phyloP scores from a whole-genome alignment of 2,113 vertebrate species.

The Myotis yumanensis region DNA sequence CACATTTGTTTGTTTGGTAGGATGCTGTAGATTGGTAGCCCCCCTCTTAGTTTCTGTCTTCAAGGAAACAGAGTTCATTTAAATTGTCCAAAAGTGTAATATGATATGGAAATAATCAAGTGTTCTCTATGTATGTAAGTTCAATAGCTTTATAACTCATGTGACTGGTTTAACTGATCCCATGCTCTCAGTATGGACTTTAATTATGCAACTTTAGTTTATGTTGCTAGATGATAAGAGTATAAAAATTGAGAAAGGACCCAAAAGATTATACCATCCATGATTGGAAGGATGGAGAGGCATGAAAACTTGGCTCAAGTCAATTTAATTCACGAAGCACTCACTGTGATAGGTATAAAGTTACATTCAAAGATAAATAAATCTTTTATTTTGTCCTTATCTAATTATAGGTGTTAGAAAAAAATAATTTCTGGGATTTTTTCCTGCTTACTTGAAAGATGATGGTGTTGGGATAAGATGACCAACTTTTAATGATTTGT shows the following conservation, averaged over 20 bases:
- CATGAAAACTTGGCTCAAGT: background rate
- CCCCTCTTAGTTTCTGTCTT: background rate
- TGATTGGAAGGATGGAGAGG: background rate
- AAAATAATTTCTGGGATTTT: background rate
- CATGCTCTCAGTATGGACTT: background rate
- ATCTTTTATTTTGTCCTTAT: background rate
- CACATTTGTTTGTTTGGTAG: background rate
- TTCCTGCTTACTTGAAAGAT: conserved; percentile 42
- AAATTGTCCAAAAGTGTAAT: background rate
- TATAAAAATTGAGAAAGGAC: background rate
- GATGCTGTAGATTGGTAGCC: background rate
- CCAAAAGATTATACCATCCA: background rate
- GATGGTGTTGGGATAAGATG: background rate
- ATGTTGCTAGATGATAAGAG: background rate
- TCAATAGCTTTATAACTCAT: background rate
- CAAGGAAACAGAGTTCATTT: background rate
- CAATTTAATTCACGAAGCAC: background rate
- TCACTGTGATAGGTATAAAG: background rate
- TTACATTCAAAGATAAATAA: background rate
- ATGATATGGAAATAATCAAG: background rate
- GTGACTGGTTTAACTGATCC: background rate
- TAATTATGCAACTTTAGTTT: background rate
- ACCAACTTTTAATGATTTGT: background rate
- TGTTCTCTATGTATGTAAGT: background rate
- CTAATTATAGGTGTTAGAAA: background rate